These are phyloP conservation scores for Drosophila parabipectinata DNA, from an alignment of 1,140 invertebrate species.

Conservation along the genomic window DNA sequence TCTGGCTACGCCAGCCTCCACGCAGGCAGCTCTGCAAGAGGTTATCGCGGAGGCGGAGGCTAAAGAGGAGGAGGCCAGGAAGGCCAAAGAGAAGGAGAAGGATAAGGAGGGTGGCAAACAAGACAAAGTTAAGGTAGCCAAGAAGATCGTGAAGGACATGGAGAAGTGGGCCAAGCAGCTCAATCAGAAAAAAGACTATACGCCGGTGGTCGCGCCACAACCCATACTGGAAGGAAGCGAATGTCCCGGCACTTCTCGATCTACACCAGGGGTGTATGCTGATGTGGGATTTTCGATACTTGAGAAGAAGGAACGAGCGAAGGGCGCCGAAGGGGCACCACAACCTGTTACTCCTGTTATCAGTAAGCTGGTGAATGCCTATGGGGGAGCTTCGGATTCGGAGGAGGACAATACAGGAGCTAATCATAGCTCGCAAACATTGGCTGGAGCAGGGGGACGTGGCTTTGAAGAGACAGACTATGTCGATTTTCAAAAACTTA, in stretches of 20 bases:
- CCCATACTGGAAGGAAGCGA: slow-evolving; percentile 45
- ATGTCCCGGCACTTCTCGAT: slow-evolving; percentile 69
- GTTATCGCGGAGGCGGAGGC: slow-evolving; percentile 55
- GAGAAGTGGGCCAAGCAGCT: slow-evolving; percentile 98
- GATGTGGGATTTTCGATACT: slow-evolving; percentile 96
- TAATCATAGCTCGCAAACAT: not conserved
- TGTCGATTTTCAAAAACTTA: slow-evolving; percentile 95
- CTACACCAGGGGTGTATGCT: slow-evolving; percentile 87
- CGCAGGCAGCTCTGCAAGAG: slow-evolving; percentile 80
- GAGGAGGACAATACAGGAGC: slow-evolving; percentile 27
- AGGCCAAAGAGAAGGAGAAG: slow-evolving; percentile 84
- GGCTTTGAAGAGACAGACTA: slow-evolving; percentile 86
- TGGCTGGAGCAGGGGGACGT: slow-evolving; percentile 83
- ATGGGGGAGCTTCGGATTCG: slow-evolving; percentile 85
- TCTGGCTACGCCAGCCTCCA: slow-evolving; percentile 87
- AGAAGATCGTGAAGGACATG: slow-evolving; percentile 99
- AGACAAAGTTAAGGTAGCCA: slow-evolving; percentile 98
- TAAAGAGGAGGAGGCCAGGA: slow-evolving; percentile 78
- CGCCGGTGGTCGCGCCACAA: slow-evolving; percentile 65
- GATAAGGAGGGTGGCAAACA: slow-evolving; percentile 82
- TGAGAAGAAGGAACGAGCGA: slow-evolving; percentile 86
- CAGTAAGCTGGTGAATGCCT: slow-evolving; percentile 89
- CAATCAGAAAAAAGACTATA: slow-evolving; percentile 97
- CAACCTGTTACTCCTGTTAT: slow-evolving; percentile 14
- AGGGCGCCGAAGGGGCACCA: slow-evolving; percentile 44